A percentile compares a stretch with the other conserved stretches of the same genome.
phyloP scores from a whole-genome alignment of 2,113 vertebrate species.

The Myotis brandtii region DNA sequence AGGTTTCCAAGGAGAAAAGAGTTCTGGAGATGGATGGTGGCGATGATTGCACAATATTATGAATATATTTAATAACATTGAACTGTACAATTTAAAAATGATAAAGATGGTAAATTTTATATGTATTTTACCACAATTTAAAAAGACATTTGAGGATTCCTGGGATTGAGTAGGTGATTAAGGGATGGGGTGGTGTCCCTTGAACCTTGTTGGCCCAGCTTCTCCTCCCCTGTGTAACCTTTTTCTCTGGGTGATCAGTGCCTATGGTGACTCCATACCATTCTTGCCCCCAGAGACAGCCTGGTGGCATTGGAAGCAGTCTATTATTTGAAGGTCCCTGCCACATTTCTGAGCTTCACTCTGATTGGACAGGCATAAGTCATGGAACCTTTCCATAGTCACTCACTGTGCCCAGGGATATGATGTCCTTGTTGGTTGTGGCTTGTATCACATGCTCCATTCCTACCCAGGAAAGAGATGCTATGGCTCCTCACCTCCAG shows the following conservation, averaged over 20 bases:
- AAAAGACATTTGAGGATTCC: neutral
- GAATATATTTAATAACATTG: too few relatives aligned
- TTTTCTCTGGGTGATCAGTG: too few relatives aligned
- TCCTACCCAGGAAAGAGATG: accelerated
- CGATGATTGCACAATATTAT: neutral
- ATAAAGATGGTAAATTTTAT: neutral
- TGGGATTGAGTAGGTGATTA: neutral
- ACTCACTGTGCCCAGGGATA: neutral
- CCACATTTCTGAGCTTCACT: neutral
- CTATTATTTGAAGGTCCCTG: neutral
- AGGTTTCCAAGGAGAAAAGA: neutral
- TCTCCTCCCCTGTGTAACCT: neutral
- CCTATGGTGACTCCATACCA: too few relatives aligned
- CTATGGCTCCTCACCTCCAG: accelerated
- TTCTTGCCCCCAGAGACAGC: accelerated
- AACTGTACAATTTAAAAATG: neutral
- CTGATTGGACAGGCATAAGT: neutral
- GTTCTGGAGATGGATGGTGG: neutral
- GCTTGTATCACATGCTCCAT: neutral
- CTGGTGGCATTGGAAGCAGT: neutral
- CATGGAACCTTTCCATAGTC: neutral
- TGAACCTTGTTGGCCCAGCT: accelerated
- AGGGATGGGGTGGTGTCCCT: too few relatives aligned
- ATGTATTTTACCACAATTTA: neutral
- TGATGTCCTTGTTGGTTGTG: neutral